A percentile compares a stretch with the other conserved stretches of the same genome.
Evolutionary conservation across 2,888 invertebrate genomes (phyloP).

Genomic region (Achlya flavicornis): DNA sequence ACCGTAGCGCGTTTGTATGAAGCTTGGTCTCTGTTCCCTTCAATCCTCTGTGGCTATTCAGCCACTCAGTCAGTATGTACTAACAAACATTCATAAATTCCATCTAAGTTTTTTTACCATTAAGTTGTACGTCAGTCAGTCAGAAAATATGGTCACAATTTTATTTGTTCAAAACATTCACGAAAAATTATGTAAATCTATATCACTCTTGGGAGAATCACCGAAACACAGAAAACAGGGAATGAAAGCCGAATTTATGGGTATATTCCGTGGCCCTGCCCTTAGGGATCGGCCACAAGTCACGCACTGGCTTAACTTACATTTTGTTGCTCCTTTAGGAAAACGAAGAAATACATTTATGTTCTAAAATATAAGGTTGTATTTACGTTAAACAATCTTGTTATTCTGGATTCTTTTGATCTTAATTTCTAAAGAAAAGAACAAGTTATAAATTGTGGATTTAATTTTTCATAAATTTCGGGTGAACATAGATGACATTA

Average conservation of each 20-base stretch:
- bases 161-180: constrained; percentile 1
- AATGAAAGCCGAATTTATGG: neutral
- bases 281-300: neutral
- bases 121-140: neutral
- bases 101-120: no score
- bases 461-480: no score
- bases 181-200: constrained; percentile 6
- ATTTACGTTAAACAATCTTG: neutral
- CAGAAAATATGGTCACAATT: neutral
- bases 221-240: constrained; percentile 1
- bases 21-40: no score
- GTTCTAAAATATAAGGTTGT: neutral
- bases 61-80: no score
- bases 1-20: no score
- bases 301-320: constrained; percentile 3
- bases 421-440: no score
- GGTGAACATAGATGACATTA: no score
- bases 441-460: no score
- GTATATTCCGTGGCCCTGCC: neutral
- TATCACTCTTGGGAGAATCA: neutral
- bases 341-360: neutral
- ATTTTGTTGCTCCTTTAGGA: neutral
- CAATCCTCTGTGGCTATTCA: no score
- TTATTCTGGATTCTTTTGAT: no score
- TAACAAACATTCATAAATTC: no score